Percentiles rank a stretch among this genome's conserved stretches.
Conservation (phyloP, 2,113 vertebrate genomes). For the Laticauda colubrina region DNA sequence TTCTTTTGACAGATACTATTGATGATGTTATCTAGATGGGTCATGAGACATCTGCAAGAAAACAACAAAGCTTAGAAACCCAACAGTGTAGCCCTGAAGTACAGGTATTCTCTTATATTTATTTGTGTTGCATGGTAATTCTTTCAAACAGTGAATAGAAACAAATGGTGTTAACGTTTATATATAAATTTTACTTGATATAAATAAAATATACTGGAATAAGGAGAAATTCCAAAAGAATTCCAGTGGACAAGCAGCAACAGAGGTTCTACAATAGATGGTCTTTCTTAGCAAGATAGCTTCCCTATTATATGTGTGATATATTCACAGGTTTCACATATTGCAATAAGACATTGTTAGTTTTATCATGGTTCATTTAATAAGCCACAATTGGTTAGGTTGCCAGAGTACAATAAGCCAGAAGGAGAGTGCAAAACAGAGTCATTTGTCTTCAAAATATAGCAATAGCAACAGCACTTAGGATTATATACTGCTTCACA, state of each 20-base stretch:
- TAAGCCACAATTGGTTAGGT: not conserved
- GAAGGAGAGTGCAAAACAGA: not conserved
- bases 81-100: too few relatives aligned
- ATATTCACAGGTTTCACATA: not conserved
- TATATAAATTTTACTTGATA: not conserved
- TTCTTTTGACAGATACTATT: not conserved
- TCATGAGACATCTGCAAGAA: not conserved
- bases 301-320: not conserved
- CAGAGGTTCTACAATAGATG: not conserved
- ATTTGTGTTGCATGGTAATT: not conserved
- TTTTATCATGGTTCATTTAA: not conserved
- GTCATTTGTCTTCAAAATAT: not conserved
- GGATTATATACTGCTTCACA: not conserved
- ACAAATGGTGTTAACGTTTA: not conserved
- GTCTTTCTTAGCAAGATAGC: not conserved
- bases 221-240: not conserved
- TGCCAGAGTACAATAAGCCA: not conserved
- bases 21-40: not conserved
- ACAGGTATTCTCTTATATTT: not conserved
- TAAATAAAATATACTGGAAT: not conserved
- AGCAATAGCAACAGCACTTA: not conserved
- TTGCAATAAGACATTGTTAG: not conserved
- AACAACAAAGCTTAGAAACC: not conserved
- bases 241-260: not conserved
- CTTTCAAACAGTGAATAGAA: not conserved